Evolutionary conservation across 2,888 invertebrate genomes (phyloP).

Genomic region (Liposcelis brunnea): DNA sequence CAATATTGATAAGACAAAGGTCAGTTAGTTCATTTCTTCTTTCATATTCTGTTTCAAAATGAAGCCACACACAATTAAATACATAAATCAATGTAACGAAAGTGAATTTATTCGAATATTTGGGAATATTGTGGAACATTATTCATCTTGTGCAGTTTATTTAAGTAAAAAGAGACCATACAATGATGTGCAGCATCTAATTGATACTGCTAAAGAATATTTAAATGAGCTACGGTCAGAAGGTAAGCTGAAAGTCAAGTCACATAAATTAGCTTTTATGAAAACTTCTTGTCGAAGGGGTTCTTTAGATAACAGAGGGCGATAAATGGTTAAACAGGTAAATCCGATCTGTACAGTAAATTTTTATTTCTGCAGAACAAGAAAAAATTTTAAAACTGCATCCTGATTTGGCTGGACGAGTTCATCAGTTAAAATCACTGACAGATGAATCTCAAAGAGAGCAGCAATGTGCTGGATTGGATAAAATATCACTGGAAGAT

Average conservation of each 20-base stretch:
- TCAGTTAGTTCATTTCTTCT: no score
- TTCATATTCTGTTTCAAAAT: no score
- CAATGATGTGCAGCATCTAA: background rate
- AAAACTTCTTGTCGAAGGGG: no score
- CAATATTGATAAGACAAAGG: no score
- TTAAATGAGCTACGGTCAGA: background rate
- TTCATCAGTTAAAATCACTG: background rate
- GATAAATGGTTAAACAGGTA: no score
- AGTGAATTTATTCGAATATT: background rate
- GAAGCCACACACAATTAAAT: background rate
- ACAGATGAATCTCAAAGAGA: constrained; percentile 4
- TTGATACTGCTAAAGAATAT: background rate
- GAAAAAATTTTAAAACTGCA: background rate
- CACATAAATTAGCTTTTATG: no score
- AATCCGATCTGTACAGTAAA: background rate
- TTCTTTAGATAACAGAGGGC: no score
- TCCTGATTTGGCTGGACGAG: background rate
- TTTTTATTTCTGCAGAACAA: background rate
- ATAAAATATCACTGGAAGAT: background rate
- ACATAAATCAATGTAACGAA: background rate
- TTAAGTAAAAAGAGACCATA: background rate
- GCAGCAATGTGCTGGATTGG: background rate
- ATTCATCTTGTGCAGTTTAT: background rate
- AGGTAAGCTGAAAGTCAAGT: background rate
- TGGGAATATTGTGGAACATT: constrained; percentile 1